Conservation (phyloP, 2,888 invertebrate species). For the Drosophila multiciliata region DNA sequence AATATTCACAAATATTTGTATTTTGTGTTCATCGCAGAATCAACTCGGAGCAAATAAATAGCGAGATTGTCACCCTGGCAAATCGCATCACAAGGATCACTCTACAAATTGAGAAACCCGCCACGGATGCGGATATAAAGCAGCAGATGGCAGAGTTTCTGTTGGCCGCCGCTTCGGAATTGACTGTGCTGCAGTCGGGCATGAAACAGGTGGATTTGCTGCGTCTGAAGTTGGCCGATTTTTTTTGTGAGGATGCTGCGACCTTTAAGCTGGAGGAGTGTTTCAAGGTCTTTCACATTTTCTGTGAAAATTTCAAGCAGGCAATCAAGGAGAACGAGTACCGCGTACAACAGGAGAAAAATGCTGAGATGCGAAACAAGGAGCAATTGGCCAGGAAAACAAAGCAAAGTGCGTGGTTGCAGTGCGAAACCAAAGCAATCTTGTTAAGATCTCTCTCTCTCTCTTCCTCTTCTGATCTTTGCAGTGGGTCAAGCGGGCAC, state of each 20-base stretch:
- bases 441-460: background rate
- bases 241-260: slow-evolving; percentile 96
- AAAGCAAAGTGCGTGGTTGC: slow-evolving; percentile 86
- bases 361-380: slow-evolving; percentile 91
- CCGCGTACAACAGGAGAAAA: slow-evolving; percentile 93
- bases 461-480: background rate
- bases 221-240: slow-evolving; percentile 92
- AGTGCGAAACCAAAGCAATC: background rate
- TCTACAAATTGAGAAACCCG: slow-evolving; percentile 91
- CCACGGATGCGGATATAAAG: slow-evolving; percentile 92
- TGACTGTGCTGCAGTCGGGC: slow-evolving; percentile 90
- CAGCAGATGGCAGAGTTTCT: slow-evolving; percentile 95
- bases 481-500: slow-evolving; percentile 89
- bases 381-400: slow-evolving; percentile 88
- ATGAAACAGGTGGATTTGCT: slow-evolving; percentile 93
- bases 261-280: slow-evolving; percentile 97
- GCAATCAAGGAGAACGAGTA: slow-evolving; percentile 94
- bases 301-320: slow-evolving; percentile 94
- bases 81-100: slow-evolving; percentile 91
- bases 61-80: slow-evolving; percentile 93
- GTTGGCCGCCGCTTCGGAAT: slow-evolving; percentile 90
- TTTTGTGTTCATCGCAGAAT: slow-evolving; percentile 86
- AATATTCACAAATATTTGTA: background rate
- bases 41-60: slow-evolving; percentile 94
- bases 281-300: slow-evolving; percentile 94